Percentiles rank a stretch among this genome's conserved stretches.
Conservation (phyloP, 2,888 invertebrate species). For the Nycteola revayana region DNA sequence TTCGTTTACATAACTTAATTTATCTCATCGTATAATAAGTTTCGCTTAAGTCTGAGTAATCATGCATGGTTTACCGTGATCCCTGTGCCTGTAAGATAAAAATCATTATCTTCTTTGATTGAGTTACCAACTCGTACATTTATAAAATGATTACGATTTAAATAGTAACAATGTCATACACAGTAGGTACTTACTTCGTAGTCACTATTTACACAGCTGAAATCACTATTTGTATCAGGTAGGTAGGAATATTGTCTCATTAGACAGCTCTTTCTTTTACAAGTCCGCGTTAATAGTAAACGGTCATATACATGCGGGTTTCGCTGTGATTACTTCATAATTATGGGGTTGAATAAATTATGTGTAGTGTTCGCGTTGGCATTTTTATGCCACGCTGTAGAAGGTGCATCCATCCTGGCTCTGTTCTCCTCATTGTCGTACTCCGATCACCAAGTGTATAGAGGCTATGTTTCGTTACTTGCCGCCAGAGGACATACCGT, state of each 20-base stretch:
- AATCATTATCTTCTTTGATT: too few relatives aligned
- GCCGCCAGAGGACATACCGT: conserved; percentile 58
- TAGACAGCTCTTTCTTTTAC: conserved; percentile 30
- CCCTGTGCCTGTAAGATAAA: too few relatives aligned
- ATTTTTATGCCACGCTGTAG: conserved; percentile 32
- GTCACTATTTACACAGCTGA: conserved; percentile 49
- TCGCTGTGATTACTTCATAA: conserved; percentile 13
- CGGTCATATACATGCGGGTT: conserved; percentile 25
- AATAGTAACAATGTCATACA: conserved; percentile 13
- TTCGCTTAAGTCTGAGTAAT: too few relatives aligned
- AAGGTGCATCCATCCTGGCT: conserved; percentile 59
- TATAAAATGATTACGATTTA: too few relatives aligned
- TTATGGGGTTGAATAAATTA: conserved; percentile 38
- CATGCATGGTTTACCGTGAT: too few relatives aligned
- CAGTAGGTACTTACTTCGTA: conserved; percentile 19
- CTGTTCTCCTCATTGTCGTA: conserved; percentile 67
- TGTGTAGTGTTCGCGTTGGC: conserved; percentile 38
- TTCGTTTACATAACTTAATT: too few relatives aligned
- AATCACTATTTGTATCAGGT: conserved; percentile 13
- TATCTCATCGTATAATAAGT: too few relatives aligned
- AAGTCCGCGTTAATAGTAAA: conserved; percentile 20
- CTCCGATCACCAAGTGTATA: conserved; percentile 65
- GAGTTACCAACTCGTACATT: too few relatives aligned
- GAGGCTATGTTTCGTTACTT: conserved; percentile 62
- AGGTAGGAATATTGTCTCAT: conserved; percentile 10